Base-by-base conservation (phyloP, 2,888 invertebrate genomes). In the Cataglyphis rosenhaueri region DNA sequence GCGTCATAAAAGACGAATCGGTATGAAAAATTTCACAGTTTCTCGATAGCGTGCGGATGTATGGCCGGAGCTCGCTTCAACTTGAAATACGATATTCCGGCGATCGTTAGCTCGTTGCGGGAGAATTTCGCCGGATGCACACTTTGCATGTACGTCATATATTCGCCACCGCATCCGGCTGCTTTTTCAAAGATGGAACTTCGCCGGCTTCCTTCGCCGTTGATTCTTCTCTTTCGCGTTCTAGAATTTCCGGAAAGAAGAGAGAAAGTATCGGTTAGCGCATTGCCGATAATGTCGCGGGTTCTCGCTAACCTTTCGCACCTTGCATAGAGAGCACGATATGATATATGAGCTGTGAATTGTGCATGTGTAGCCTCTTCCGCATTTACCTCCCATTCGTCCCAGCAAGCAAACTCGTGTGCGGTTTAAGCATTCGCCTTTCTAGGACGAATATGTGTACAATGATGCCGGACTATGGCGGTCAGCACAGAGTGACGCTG, bases 61-160 rank as follows among this genome's bases (percentile, higher is more conserved):
- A 52, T 35, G 35, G 44, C 66, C 32, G 57, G 10, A 48, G 61
- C 70, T 68, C 66, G 76, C 55, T 68, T 29, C 55, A 57, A 41
- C 52, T 41, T 81, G 83, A 86, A 82, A 83, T 89, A 86, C 86
- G 85, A 12, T 78, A 41, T 82, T 68, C 61, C n/a, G 62, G 64
- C 64, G 85, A 81, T 89, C 87, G 89, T 89, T 89, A 88, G 88
- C 68, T 73, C 82, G 61, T 52, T 82, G 65, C 59, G 64, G 59
- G 75, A 79, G 71, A 85, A 89, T 89, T 89, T 84, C 74, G 59
- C 75, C 79, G 82, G 83, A 76, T 79, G 64, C 82, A 65, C 75
- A 70, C 85, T 87, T 85, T 86, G 86, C 82, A 89, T 85, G 68
- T 71, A 82, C 82, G 82, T 81, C 83, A 83, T 79, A 61, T 82